These are phyloP conservation scores for Astropecten irregularis DNA, from an alignment of 53 echinoderm and acorn worm species.

Conservation along the genomic window DNA sequence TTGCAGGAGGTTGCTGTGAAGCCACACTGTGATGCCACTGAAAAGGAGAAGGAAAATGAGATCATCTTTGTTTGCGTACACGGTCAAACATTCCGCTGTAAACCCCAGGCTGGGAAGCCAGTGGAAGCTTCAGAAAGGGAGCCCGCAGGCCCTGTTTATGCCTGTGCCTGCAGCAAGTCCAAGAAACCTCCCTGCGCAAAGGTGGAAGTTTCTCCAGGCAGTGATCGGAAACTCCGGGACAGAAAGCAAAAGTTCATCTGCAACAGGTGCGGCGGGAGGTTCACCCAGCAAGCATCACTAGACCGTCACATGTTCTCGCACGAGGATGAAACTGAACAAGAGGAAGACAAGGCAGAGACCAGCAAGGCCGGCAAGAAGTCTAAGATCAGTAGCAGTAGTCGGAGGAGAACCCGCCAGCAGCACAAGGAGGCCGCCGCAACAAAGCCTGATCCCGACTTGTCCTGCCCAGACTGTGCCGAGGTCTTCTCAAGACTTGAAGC, in stretches of 20 bases:
- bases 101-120: constrained; percentile 4
- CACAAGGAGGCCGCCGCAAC: too few relatives aligned
- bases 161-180: constrained; percentile 24
- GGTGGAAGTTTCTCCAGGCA: background rate
- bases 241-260: constrained; percentile 16
- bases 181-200: background rate
- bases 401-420: background rate
- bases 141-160: background rate
- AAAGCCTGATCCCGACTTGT: too few relatives aligned
- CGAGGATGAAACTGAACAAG: background rate
- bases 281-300: constrained; percentile 23
- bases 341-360: background rate
- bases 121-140: background rate
- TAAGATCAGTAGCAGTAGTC: background rate
- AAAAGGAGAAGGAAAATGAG: background rate
- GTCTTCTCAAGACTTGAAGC: background rate
- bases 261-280: background rate
- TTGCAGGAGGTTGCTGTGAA: too few relatives aligned
- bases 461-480: constrained; percentile 9
- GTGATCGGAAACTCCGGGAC: background rate
- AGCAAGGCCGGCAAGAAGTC: background rate
- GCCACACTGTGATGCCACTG: too few relatives aligned
- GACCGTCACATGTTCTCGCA: constrained; percentile 9
- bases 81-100: constrained; percentile 31
- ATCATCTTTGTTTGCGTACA: constrained; percentile 25